Evolutionary conservation across 2,113 vertebrate genomes (phyloP).

Genomic region (Aspiorhynchus laticeps): DNA sequence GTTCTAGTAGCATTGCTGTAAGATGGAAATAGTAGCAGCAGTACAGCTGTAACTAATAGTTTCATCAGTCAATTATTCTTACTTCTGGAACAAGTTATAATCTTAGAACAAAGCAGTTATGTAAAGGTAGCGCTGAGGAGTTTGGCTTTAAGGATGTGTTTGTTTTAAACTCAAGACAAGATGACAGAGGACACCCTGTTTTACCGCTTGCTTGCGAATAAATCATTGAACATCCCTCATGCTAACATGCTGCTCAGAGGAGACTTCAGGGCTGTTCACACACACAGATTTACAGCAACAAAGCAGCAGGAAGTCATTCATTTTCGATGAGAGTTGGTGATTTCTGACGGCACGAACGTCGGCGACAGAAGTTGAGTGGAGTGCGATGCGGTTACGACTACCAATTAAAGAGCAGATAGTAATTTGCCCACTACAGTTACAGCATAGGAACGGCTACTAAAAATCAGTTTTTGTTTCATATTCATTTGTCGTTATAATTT

Average conservation of each 20-base stretch:
- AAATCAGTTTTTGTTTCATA: background rate
- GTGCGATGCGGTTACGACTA: background rate
- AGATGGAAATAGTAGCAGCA: background rate
- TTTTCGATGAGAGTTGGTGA: slow-evolving; percentile 5
- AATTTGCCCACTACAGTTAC: background rate
- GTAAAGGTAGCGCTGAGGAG: background rate
- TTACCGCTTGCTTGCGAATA: background rate
- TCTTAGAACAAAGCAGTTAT: slow-evolving; percentile 8
- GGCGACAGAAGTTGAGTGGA: background rate
- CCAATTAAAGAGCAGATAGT: background rate
- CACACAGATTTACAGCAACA: background rate
- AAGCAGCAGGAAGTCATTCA: slow-evolving; percentile 8
- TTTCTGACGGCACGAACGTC: background rate
- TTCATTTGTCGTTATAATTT: background rate
- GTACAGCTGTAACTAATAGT: background rate
- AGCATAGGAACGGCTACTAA: background rate
- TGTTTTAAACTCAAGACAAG: background rate
- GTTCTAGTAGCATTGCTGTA: background rate
- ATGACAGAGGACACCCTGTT: background rate
- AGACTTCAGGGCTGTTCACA: background rate
- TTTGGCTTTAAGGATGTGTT: slow-evolving; percentile 3
- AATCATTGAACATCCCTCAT: slow-evolving; percentile 37
- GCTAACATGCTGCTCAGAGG: slow-evolving; percentile 1
- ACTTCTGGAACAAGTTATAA: background rate
- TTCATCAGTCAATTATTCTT: background rate